Base-by-base conservation (phyloP, 2,113 vertebrate genomes). In the Cyanoramphus novaezelandiae region DNA sequence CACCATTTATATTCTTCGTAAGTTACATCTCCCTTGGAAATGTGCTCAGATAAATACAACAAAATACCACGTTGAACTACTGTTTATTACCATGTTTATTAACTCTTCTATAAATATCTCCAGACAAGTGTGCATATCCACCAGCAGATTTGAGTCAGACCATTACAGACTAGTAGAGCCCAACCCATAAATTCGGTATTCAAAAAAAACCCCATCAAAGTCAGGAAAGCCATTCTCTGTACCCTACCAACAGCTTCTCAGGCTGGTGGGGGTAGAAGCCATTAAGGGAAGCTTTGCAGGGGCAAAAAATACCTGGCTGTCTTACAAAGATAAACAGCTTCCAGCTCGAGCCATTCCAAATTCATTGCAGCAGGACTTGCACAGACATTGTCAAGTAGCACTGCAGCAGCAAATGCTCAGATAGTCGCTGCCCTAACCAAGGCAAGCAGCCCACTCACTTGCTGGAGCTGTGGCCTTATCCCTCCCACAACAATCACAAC, bases 311-410 rank as follows among this genome's bases (percentile, higher is more conserved):
- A 1, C 57, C 33, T n/a, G 16, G 7, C 49, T 52, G 10, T 24
- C 33, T 55, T 31, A 9, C 1, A 33, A 76, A 37, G 31, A 41
- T 7, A 43, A 47, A 77, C 50, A 90, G 64, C n/a, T 86, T 86
- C 33, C 76, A 60, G 29, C 50, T 59, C 49, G 8, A 82, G 50
- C n/a, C n/a, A 28, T 71, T 64, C 64, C 63, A 52, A 59, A 41
- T 13, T 27, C 33, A 47, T 3, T 6, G 28, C 33, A 25, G 46
- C 4, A 27, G 37, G 47, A 35, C 37, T 62, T 8, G 0, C 1
- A 0, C 35, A 43, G 24, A 27, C 4, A 18, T 7, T 19, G 21
- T 43, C 64, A 52, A 64, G 3, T 1, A 8, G 19, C 17, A 3
- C 49, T 31, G 17, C 69, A 81, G 49, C 75, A 75, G 68, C 81